These are phyloP conservation scores for Campopleginae sp. DNA, from an alignment of 2,888 invertebrate genomes.

Conservation along the genomic window DNA sequence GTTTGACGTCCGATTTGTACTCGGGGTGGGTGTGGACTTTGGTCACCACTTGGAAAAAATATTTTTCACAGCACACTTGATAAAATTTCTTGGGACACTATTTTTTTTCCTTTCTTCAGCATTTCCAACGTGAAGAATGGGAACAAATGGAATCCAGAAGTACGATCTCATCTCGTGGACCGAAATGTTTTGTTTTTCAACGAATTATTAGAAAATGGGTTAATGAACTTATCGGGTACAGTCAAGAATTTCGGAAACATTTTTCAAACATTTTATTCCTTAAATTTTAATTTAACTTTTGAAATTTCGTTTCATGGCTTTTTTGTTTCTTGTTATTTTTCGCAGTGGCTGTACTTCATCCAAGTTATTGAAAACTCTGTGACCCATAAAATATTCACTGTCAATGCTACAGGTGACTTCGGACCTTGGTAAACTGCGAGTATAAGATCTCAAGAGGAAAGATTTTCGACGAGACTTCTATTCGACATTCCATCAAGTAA, in stretches of 20 bases:
- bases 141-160: not conserved
- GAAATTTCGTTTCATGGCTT: not conserved
- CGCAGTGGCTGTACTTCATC: not conserved
- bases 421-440: not conserved
- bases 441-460: not conserved
- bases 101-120: not conserved
- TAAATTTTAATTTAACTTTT: not conserved
- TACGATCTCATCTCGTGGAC: not conserved
- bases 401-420: conserved; percentile 34
- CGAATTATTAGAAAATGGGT: not conserved
- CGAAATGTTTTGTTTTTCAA: not conserved
- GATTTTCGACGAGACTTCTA: not conserved
- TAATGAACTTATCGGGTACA: not conserved
- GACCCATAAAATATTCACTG: conserved; percentile 5
- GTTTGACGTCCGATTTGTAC: conserved; percentile 67
- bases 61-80: conserved; percentile 27
- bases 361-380: not conserved
- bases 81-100: not conserved
- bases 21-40: conserved; percentile 44
- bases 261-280: not conserved
- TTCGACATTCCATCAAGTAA: not conserved
- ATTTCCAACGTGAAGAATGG: not conserved
- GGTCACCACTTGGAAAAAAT: conserved; percentile 5
- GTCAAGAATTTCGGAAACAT: not conserved
- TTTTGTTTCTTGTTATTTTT: not conserved